A percentile compares a stretch with the other conserved stretches of the same genome.
Conservation (phyloP, 37 sponge, comb jelly and placozoan species). For the Diacarnus erythraeanus region DNA sequence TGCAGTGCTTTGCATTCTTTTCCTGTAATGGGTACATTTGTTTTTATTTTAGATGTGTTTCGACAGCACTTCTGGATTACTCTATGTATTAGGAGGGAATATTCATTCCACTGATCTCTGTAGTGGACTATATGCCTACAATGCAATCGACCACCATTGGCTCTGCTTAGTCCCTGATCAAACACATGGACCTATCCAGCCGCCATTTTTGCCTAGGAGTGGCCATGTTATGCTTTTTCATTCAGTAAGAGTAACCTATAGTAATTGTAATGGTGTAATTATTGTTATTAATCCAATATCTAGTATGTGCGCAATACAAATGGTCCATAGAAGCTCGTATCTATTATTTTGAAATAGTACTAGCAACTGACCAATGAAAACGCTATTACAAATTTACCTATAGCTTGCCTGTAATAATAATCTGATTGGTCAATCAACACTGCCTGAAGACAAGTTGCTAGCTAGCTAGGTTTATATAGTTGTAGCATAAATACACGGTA, state of each 20-base stretch:
- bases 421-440: too few species aligned
- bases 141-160: constrained; percentile 29
- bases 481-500: too few species aligned
- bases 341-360: too few species aligned
- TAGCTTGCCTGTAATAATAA: too few species aligned
- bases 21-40: too few species aligned
- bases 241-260: constrained; percentile 51
- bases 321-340: too few species aligned
- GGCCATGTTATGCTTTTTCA: constrained; percentile 65
- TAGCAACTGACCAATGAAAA: too few species aligned
- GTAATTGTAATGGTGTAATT: not conserved
- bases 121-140: constrained; percentile 58
- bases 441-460: too few species aligned
- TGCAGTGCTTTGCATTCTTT: too few species aligned
- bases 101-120: constrained; percentile 14
- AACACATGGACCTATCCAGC: not conserved
- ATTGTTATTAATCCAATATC: not conserved
- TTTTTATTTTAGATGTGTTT: constrained; percentile 65
- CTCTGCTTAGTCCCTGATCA: constrained; percentile 21
- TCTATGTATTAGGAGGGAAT: constrained; percentile 89
- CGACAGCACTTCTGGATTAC: constrained; percentile 38
- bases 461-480: too few species aligned
- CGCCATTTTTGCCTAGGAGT: constrained; percentile 41
- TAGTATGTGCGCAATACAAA: too few species aligned
- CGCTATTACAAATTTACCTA: too few species aligned